phyloP scores from a whole-genome alignment of 2,888 invertebrate genomes.

The Phytoseiulus persimilis region DNA sequence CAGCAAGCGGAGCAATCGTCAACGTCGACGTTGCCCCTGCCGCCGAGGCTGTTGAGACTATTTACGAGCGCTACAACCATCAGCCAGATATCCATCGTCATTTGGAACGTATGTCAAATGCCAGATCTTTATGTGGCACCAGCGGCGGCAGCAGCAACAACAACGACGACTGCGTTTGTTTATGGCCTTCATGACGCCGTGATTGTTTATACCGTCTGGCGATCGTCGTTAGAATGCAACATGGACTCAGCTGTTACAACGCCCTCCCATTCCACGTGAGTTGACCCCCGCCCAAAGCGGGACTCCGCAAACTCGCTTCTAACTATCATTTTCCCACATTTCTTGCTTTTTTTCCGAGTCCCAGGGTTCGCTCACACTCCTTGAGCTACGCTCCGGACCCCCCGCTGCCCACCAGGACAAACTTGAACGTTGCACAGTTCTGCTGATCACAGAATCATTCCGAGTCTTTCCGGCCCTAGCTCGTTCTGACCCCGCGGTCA shows the following conservation, averaged over 20 bases:
- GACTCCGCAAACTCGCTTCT: neutral
- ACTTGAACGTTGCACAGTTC: no score
- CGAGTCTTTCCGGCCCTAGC: no score
- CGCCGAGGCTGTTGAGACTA: neutral
- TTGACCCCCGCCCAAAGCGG: neutral
- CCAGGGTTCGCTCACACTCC: no score
- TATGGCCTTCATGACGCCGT: neutral
- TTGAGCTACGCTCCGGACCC: no score
- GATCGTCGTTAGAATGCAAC: neutral
- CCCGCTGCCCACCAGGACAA: no score
- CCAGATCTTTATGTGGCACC: neutral
- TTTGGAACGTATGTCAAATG: neutral
- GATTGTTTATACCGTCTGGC: neutral
- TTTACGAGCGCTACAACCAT: neutral
- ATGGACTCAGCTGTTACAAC: neutral
- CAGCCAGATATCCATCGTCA: slow-evolving; percentile 5
- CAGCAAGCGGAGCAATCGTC: neutral
- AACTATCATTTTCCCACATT: no score
- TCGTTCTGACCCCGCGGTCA: no score
- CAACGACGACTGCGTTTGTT: neutral
- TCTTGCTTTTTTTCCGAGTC: no score
- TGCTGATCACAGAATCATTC: no score
- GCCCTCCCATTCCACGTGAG: neutral
- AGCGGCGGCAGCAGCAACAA: neutral
- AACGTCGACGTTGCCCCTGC: neutral